phyloP scores from a whole-genome alignment of 2,797 vertebrate genomes.

The Crenuchus spilurus region DNA sequence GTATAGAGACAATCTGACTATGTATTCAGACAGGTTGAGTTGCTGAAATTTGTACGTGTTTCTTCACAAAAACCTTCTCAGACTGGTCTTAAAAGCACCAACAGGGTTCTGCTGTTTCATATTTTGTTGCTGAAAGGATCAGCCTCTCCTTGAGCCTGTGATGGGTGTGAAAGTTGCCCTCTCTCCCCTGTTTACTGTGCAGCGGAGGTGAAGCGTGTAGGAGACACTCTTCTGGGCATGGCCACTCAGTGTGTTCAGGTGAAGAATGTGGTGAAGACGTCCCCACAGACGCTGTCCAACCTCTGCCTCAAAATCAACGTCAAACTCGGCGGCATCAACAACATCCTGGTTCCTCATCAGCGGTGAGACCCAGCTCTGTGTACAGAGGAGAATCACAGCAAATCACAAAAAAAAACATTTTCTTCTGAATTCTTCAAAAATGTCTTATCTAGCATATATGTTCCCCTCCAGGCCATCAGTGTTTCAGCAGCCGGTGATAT shows the following conservation, averaged over 20 bases:
- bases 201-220: slow-evolving; percentile 98
- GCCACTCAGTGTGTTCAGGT: slow-evolving; percentile 98
- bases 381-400: no score
- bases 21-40: no score
- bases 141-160: no score
- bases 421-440: not conserved
- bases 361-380: slow-evolving; percentile 70
- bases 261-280: slow-evolving; percentile 98
- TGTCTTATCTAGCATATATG: not conserved
- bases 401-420: no score
- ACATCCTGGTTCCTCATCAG: slow-evolving; percentile 98
- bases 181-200: slow-evolving; percentile 24
- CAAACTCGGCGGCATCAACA: slow-evolving; percentile 99
- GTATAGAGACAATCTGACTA: not conserved
- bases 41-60: no score
- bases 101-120: no score
- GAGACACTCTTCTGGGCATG: slow-evolving; percentile 96
- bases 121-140: no score
- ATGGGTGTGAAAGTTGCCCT: not conserved
- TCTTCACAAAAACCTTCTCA: no score
- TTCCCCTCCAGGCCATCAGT: slow-evolving; percentile 79
- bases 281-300: slow-evolving; percentile 97
- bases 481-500: slow-evolving; percentile 99
- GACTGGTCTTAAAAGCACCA: not conserved
- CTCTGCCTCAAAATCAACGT: slow-evolving; percentile 99